phyloP scores from a whole-genome alignment of 2,113 vertebrate species.

The Neomonachus schauinslandi region DNA sequence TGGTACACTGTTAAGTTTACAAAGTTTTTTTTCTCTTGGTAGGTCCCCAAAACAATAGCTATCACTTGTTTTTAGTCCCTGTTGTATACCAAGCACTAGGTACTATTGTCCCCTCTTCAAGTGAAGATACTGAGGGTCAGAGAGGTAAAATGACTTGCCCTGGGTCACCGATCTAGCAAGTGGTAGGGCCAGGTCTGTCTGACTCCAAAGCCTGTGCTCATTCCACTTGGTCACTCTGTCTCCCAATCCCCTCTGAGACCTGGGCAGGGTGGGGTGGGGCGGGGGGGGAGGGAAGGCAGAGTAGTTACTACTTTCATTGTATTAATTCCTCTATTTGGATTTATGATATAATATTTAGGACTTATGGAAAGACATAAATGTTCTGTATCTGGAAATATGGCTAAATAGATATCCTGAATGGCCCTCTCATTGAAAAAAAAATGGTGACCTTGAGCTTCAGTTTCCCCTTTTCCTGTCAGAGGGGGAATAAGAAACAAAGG shows the following conservation, averaged over 20 bases:
- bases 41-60: neutral
- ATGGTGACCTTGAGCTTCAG: slow-evolving; percentile 12
- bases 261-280: fast-evolving
- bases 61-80: neutral
- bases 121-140: neutral
- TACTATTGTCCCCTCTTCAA: neutral
- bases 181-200: neutral
- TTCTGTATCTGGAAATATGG: slow-evolving; percentile 17
- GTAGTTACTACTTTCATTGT: neutral
- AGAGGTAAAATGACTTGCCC: neutral
- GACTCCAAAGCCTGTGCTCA: neutral
- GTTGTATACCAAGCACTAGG: neutral
- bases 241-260: neutral
- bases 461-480: neutral
- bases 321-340: slow-evolving; percentile 18
- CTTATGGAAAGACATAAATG: neutral
- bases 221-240: neutral
- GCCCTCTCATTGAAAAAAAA: neutral
- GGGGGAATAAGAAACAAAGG: neutral
- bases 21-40: neutral
- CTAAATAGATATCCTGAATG: neutral
- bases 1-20: neutral
- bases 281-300: neutral
- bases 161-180: neutral
- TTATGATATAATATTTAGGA: slow-evolving; percentile 1